Conservation (phyloP, 2,888 invertebrate species). For the Synanthedon myopaeformis region DNA sequence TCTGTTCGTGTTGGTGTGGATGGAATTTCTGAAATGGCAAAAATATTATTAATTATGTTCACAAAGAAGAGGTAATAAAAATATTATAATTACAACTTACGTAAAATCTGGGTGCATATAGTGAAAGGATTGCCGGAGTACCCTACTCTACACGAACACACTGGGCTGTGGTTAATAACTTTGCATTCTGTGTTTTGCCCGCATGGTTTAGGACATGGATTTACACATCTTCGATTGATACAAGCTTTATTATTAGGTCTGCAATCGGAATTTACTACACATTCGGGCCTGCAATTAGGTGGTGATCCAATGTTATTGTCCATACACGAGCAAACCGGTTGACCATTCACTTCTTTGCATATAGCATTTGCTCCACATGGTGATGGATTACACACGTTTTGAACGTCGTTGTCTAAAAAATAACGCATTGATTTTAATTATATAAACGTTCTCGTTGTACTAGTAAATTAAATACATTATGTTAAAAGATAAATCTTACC, state of each 20-base stretch:
- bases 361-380: conserved; percentile 80
- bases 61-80: too few relatives aligned
- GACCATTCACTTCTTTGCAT: conserved; percentile 77
- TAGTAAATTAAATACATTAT: neutral
- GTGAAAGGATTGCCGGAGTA: conserved; percentile 79
- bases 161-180: conserved; percentile 78
- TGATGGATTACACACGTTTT: conserved; percentile 78
- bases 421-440: neutral
- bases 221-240: conserved; percentile 74
- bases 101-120: conserved; percentile 66
- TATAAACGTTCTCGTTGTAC: neutral
- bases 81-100: conserved; percentile 43
- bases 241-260: conserved; percentile 74
- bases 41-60: neutral
- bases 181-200: conserved; percentile 76
- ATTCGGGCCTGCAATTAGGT: conserved; percentile 74
- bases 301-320: conserved; percentile 75
- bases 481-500: conserved; percentile 28
- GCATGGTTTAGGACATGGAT: conserved; percentile 78
- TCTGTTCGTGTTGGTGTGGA: conserved; percentile 48
- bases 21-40: conserved; percentile 26
- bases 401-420: conserved; percentile 40
- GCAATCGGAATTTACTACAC: conserved; percentile 76
- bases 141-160: conserved; percentile 76
- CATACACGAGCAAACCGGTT: conserved; percentile 80